Percentiles rank a stretch among this genome's conserved stretches.
Evolutionary conservation across 1,140 invertebrate species (phyloP).

Genomic region (Macrobrachium nipponense): DNA sequence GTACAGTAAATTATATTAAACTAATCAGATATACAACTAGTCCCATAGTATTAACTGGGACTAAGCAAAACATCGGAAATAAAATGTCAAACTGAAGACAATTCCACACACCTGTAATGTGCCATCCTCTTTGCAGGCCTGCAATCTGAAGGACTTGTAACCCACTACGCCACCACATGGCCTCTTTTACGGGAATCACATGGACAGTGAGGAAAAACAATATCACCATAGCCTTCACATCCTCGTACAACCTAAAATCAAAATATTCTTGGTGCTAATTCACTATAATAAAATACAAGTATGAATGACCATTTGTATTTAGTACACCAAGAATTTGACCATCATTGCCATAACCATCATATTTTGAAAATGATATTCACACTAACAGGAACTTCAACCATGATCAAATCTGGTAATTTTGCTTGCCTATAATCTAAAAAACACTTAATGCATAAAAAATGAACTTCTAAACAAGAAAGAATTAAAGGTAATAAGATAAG

Average conservation of each 20-base stretch:
- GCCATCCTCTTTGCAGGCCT: constrained; percentile 89
- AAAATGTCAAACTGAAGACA: not conserved
- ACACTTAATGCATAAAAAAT: too few relatives aligned
- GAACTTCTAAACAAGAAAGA: too few relatives aligned
- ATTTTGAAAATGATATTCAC: too few relatives aligned
- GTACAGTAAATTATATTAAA: too few relatives aligned
- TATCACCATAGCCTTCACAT: constrained; percentile 90
- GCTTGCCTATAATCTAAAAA: too few relatives aligned
- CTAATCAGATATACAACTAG: too few relatives aligned
- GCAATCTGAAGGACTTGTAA: constrained; percentile 81
- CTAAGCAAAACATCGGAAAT: too few relatives aligned
- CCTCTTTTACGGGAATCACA: constrained; percentile 94
- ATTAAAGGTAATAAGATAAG: too few relatives aligned
- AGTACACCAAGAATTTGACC: constrained; percentile 9
- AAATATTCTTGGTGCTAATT: not conserved
- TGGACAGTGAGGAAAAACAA: constrained; percentile 94
- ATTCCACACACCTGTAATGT: constrained; percentile 76
- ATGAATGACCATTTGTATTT: too few relatives aligned
- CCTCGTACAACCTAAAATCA: constrained; percentile 82
- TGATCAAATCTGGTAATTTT: too few relatives aligned
- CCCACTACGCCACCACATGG: constrained; percentile 87
- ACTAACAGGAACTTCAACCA: too few relatives aligned
- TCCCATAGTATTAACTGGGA: too few relatives aligned
- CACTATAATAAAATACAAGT: not conserved
- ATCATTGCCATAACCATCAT: not conserved